Conservation (phyloP, 1,140 invertebrate genomes). For the Holcopasites calliopsidis region DNA sequence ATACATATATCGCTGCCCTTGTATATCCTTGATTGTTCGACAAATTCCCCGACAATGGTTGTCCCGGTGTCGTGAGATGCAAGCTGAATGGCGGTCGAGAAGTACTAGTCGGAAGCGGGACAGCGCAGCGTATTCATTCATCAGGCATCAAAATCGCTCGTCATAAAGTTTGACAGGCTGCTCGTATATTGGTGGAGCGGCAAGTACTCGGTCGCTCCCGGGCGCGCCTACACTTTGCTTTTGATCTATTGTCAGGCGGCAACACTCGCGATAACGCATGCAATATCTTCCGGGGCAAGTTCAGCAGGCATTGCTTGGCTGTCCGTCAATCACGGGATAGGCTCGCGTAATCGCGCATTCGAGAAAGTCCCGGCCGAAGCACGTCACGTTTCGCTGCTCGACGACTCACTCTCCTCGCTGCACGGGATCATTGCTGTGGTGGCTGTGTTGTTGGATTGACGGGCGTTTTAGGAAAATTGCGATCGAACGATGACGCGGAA, state of each 20-base stretch:
- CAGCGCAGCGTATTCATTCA: conserved; percentile 56
- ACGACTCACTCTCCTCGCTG: conserved; percentile 28
- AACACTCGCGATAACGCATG: conserved; percentile 62
- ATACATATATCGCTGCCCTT: conserved; percentile 20
- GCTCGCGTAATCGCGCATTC: background rate
- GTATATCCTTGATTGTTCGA: conserved; percentile 27
- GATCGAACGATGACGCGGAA: background rate
- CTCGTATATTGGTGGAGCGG: conserved; percentile 61
- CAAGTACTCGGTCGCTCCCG: conserved; percentile 52
- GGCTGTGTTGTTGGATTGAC: background rate
- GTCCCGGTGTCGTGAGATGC: conserved; percentile 14
- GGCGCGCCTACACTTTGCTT: conserved; percentile 32
- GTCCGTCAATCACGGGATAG: conserved; percentile 51
- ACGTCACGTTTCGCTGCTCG: conserved; percentile 23
- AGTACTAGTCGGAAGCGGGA: conserved; percentile 37
- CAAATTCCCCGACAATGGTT: conserved; percentile 57
- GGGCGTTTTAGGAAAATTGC: background rate
- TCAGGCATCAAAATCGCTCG: conserved; percentile 66
- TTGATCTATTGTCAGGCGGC: conserved; percentile 65
- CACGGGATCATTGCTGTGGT: background rate
- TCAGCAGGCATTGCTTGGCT: conserved; percentile 57
- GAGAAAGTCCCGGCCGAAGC: conserved; percentile 29
- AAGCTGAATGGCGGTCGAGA: conserved; percentile 42
- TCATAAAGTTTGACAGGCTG: conserved; percentile 66
- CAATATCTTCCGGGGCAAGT: conserved; percentile 66